Evolutionary conservation across 2,113 vertebrate species (phyloP).

Genomic region (Columbina picui): DNA sequence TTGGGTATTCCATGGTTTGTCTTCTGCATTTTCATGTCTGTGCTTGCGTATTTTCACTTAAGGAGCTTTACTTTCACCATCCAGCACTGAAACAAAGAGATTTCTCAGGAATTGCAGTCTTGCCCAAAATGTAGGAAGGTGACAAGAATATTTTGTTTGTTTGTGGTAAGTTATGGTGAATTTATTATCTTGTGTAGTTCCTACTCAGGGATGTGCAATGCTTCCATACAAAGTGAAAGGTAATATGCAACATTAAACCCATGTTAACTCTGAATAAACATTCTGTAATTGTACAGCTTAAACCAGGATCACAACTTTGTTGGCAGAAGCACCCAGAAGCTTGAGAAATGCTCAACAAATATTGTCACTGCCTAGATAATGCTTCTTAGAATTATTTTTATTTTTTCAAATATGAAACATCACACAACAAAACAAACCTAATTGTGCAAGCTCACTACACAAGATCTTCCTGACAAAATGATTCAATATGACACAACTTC

Average conservation of each 20-base stretch:
- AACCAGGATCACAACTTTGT: background rate
- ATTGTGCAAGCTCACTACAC: background rate
- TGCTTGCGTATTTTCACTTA: background rate
- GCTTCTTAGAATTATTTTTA: background rate
- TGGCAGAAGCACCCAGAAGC: background rate
- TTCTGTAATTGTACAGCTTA: background rate
- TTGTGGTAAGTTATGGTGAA: background rate
- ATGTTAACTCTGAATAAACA: background rate
- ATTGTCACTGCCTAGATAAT: background rate
- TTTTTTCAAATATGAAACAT: background rate
- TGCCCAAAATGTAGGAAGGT: background rate
- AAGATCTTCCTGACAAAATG: constrained; percentile 1
- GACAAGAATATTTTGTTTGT: background rate
- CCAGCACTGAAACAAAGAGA: background rate
- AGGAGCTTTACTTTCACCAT: background rate
- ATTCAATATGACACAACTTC: constrained; percentile 39
- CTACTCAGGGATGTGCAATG: background rate
- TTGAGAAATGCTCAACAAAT: background rate
- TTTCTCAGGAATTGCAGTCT: background rate
- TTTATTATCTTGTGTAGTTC: background rate
- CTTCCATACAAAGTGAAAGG: background rate
- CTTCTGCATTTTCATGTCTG: background rate
- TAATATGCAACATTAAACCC: background rate
- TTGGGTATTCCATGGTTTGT: background rate
- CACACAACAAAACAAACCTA: background rate